These are phyloP conservation scores for Trichosurus vulpecula DNA, from an alignment of 2,797 vertebrate species.

Conservation along the genomic window DNA sequence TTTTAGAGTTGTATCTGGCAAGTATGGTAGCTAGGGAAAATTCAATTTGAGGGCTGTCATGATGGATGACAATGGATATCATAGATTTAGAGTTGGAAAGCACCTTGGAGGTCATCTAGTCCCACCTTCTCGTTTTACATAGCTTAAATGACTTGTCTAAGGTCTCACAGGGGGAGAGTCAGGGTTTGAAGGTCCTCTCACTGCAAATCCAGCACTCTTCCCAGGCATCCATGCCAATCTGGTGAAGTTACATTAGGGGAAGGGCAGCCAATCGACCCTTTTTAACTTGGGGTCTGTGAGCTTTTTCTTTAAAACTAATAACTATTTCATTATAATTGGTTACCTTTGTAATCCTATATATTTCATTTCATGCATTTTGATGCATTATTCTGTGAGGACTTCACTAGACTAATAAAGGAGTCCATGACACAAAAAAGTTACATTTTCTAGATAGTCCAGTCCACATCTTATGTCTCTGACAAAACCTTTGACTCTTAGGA, in stretches of 20 bases:
- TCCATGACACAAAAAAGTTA: background rate
- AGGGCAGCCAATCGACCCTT: background rate
- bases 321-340: background rate
- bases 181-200: background rate
- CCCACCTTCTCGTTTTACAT: background rate
- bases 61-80: background rate
- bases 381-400: background rate
- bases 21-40: background rate
- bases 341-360: conserved; percentile 1
- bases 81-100: background rate
- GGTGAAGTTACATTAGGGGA: background rate
- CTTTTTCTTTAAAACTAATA: conserved; percentile 16
- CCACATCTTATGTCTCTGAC: background rate
- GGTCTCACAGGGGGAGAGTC: background rate
- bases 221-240: background rate
- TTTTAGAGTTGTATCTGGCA: background rate
- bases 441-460: background rate
- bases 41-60: background rate
- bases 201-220: background rate
- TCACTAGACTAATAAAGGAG: background rate
- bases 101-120: background rate
- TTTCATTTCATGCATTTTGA: conserved; percentile 7
- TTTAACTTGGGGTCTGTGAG: background rate
- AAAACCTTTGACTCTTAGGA: background rate
- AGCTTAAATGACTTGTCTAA: background rate